Conservation (phyloP, 2,113 vertebrate species). For the Cephalopholis sonnerati region DNA sequence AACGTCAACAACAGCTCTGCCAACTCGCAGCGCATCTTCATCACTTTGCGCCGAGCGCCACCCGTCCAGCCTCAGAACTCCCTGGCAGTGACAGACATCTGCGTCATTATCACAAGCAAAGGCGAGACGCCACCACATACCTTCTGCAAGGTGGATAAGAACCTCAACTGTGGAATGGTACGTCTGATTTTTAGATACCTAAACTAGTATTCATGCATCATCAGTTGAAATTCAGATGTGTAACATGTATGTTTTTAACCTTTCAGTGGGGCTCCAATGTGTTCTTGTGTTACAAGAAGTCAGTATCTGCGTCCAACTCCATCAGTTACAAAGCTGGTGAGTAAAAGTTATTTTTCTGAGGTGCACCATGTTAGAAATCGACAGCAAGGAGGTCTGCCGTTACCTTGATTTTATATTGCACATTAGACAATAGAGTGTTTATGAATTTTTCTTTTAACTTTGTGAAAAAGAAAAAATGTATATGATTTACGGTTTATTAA, state of each 20-base stretch:
- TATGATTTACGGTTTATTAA: background rate
- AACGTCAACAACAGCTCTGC: slow-evolving; percentile 98
- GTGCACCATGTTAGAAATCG: background rate
- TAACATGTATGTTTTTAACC: background rate
- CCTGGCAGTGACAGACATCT: slow-evolving; percentile 96
- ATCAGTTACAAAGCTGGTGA: slow-evolving; percentile 98
- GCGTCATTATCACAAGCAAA: slow-evolving; percentile 96
- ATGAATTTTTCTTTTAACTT: background rate
- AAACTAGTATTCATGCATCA: accelerated
- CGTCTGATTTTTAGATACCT: slow-evolving; percentile 45
- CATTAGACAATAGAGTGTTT: background rate
- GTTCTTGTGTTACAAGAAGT: slow-evolving; percentile 98
- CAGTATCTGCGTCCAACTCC: slow-evolving; percentile 95
- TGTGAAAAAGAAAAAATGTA: background rate
- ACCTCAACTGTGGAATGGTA: slow-evolving; percentile 98
- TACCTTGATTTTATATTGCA: background rate
- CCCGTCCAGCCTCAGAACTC: slow-evolving; percentile 92
- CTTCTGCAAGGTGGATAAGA: slow-evolving; percentile 98
- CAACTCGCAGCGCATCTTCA: slow-evolving; percentile 95
- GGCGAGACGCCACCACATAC: slow-evolving; percentile 97
- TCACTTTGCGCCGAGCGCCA: slow-evolving; percentile 91
- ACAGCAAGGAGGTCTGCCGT: background rate
- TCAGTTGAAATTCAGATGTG: accelerated
- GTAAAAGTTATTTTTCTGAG: slow-evolving; percentile 55
- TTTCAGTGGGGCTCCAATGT: slow-evolving; percentile 98